Conservation (phyloP, 2,113 vertebrate species). For the Austrofundulus limnaeus region DNA sequence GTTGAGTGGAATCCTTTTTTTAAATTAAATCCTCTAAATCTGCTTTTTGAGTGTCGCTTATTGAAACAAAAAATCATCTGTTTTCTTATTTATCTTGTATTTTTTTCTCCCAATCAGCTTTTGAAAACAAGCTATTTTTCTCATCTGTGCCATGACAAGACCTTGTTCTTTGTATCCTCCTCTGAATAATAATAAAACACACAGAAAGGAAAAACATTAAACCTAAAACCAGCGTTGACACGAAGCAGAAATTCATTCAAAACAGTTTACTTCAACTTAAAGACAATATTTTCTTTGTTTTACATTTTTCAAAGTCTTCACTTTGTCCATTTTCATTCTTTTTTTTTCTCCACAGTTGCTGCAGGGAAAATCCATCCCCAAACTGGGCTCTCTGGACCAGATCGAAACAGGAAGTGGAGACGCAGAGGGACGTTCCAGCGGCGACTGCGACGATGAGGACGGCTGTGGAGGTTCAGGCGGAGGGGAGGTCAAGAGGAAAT, state of each 20-base stretch:
- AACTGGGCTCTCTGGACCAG: slow-evolving; percentile 79
- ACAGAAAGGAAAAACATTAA: not conserved
- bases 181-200: slow-evolving; percentile 18
- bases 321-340: no score
- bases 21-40: no score
- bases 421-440: slow-evolving; percentile 76
- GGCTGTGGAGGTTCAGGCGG: slow-evolving; percentile 84
- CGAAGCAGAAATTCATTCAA: not conserved
- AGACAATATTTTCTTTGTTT: not conserved
- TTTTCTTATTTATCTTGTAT: not conserved
- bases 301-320: not conserved
- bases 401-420: slow-evolving; percentile 82
- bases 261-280: not conserved
- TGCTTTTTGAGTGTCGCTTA: slow-evolving; percentile 17
- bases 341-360: slow-evolving; percentile 73
- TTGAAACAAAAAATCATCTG: slow-evolving; percentile 8
- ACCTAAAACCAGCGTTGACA: not conserved
- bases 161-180: slow-evolving; percentile 13
- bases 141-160: slow-evolving; percentile 8
- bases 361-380: slow-evolving; percentile 82
- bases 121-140: not conserved
- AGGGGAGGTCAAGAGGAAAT: slow-evolving; percentile 72
- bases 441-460: slow-evolving; percentile 90
- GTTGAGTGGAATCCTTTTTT: no score
- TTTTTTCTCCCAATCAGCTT: slow-evolving; percentile 12